Conservation (phyloP, 2,888 invertebrate species). For the Noctua janthe region DNA sequence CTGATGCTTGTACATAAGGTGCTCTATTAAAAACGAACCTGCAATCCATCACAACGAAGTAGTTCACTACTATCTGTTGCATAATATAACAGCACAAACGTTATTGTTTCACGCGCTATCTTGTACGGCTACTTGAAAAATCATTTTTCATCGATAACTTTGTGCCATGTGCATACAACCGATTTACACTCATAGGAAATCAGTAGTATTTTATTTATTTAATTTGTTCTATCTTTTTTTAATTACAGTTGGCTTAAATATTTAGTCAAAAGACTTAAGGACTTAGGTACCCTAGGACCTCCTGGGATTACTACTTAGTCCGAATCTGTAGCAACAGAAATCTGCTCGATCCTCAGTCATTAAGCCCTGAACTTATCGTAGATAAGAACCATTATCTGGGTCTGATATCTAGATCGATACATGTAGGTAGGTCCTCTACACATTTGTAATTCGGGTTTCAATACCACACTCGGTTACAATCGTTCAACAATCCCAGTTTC, state of each 20-base stretch:
- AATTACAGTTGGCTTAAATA: constrained; percentile 5
- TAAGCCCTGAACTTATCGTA: constrained; percentile 76
- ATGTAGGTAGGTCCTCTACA: constrained; percentile 34
- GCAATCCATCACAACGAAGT: constrained; percentile 51
- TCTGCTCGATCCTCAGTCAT: constrained; percentile 70
- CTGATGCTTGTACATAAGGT: constrained; percentile 15
- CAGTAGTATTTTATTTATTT: constrained; percentile 5
- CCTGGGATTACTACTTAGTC: constrained; percentile 27
- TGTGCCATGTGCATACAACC: background rate
- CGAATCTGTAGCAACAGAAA: constrained; percentile 63
- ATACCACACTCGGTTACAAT: constrained; percentile 53
- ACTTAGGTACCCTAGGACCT: constrained; percentile 17
- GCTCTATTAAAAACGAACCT: constrained; percentile 23
- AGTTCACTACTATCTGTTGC: constrained; percentile 41
- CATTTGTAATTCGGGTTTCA: constrained; percentile 68
- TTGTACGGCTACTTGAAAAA: constrained; percentile 34
- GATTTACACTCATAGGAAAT: constrained; percentile 33
- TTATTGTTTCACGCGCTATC: constrained; percentile 39
- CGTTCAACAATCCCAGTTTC: constrained; percentile 26
- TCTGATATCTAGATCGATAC: constrained; percentile 81
- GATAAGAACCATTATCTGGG: constrained; percentile 77
- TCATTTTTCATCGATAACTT: constrained; percentile 14
- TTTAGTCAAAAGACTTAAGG: background rate
- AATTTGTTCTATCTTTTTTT: background rate
- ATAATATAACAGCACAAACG: constrained; percentile 31